Evolutionary conservation across 2,888 invertebrate genomes (phyloP), one percentile per base, ranked within the genome.

Genomic region (Lingula anatina): DNA sequence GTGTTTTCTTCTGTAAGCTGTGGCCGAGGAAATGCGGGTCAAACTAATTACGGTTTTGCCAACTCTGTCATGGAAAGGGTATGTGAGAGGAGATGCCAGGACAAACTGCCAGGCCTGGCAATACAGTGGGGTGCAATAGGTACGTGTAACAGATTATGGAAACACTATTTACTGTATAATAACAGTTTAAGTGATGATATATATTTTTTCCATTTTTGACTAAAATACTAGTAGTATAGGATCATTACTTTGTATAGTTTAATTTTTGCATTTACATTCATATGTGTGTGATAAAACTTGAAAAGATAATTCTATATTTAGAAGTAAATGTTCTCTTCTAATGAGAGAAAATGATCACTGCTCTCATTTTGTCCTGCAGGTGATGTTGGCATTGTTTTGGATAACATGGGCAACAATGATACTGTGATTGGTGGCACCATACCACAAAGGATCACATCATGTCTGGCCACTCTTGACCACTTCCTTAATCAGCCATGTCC

Each of bases 101-200:
- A 85, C 66, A 92, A 93, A 41, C 82, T 93, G 60, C 93, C 94
- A 25, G 96, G 83, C 70, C 76, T 87, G 44, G 93, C 96, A 38
- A 90, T 99, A 65, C 97, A 99, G 79, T 99, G 97, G 97, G 99
- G 99, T 60, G 97, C 96, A 53, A 90, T 99, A 68, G 97, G n/a
- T n/a, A n/a, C n/a, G n/a, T n/a, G n/a, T n/a, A n/a, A n/a, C n/a
- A n/a, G n/a, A n/a, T n/a, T n/a, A n/a, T n/a, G n/a, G n/a, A n/a
- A n/a, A n/a, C n/a, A n/a, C n/a, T n/a, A n/a, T n/a, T n/a, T n/a
- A n/a, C n/a, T n/a, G n/a, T n/a, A n/a, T n/a, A n/a, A n/a, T n/a
- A n/a, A n/a, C n/a, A n/a, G n/a, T n/a, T n/a, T n/a, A n/a, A n/a
- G n/a, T n/a, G n/a, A n/a, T n/a, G n/a, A n/a, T n/a, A n/a, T n/a